Evolutionary conservation across 2,888 invertebrate genomes (phyloP), one percentile per base, ranked within the genome.

Genomic region (Diaphora mendica): DNA sequence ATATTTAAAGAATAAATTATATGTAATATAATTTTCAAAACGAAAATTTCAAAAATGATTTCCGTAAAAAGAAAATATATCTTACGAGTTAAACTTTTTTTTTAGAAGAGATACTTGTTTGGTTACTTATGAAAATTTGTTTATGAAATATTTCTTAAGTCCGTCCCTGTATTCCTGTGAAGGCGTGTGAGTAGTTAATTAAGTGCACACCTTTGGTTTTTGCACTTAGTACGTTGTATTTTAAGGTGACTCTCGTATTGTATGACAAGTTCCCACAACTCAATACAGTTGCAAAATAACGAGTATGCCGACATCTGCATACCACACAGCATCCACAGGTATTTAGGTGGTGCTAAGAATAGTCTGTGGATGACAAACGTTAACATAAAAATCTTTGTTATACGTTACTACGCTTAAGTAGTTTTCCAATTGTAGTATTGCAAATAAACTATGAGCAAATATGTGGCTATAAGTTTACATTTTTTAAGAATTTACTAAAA

Each of bases 121-220:
- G 9, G 0, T 23, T 23, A 23, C 15, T 51, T 17, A 9, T 33
- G 5, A 64, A 30, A 65, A 23, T 13, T n/a, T n/a, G n/a, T 1
- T 0, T 3, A 65, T 39, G 13, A 39, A 65, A 65, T 65, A 0
- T 33, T 68, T 55, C 30, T 23, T 2, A 73, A 88, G 82, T 87
- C 77, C 85, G 78, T 75, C 69, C 72, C 86, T 86, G 86, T 77
- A 70, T 74, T 72, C 59, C 68, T 74, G 68, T 48, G 59, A 80
- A 86, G 87, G 89, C 91, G 90, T 91, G 92, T 88, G 91, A 93
- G 90, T 84, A 79, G 86, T 85, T 91, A 93, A 93, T 94, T 93
- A 93, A 85, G 86, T 84, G 90, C 88, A 86, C 89, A 90, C 91
- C 93, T 94, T 93, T 94, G 93, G 92, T 94, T 91, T 91, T 91